Evolutionary conservation across 1,140 invertebrate genomes (phyloP).

Genomic region (Dufourea novaeangliae): DNA sequence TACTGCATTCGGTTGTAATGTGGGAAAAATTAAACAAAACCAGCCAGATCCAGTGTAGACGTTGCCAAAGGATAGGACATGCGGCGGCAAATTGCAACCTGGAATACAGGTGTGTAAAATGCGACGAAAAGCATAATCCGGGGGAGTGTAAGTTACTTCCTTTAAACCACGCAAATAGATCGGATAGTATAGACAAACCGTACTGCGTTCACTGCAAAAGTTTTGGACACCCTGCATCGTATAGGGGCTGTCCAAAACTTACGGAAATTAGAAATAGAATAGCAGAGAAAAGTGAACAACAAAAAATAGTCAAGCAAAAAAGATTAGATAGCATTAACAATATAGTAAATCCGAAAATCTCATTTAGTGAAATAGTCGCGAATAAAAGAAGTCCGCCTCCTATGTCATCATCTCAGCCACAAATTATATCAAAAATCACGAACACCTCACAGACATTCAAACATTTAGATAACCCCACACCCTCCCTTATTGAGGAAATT

Average conservation of each 20-base stretch:
- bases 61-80: constrained; percentile 49
- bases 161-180: neutral
- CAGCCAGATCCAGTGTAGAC: constrained; percentile 24
- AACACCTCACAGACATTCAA: no score
- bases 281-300: neutral
- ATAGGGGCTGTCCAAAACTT: constrained; percentile 43
- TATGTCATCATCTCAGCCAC: neutral
- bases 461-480: no score
- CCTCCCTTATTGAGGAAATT: no score
- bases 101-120: constrained; percentile 54
- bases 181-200: neutral
- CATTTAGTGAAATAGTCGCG: neutral
- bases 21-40: constrained; percentile 43
- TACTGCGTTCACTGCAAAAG: constrained; percentile 52
- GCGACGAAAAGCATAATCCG: constrained; percentile 31
- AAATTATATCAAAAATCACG: neutral
- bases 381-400: neutral
- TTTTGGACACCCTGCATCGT: constrained; percentile 53
- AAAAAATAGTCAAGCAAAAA: neutral
- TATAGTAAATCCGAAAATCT: neutral
- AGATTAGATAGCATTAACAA: neutral
- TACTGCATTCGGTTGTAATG: constrained; percentile 12
- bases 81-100: constrained; percentile 44
- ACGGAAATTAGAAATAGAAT: constrained; percentile 20
- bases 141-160: constrained; percentile 13